phyloP scores from a whole-genome alignment of 2,888 invertebrate species.

The Lycaena phlaeas region DNA sequence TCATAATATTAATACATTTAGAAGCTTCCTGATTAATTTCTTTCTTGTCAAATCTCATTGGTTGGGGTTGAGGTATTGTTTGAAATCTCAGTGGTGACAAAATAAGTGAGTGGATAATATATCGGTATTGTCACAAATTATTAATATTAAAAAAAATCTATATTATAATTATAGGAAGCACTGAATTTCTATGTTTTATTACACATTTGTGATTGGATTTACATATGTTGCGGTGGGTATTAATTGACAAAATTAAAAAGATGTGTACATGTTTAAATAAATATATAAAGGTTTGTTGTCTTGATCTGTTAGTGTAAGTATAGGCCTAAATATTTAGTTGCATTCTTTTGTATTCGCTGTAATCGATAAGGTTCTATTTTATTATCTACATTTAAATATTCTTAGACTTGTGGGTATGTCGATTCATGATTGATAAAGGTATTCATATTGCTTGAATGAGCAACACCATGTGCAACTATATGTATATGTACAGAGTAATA shows the following conservation, averaged over 20 bases:
- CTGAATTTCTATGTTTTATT: slow-evolving; percentile 68
- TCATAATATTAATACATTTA: no score
- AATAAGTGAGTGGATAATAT: slow-evolving; percentile 17
- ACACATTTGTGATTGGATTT: slow-evolving; percentile 62
- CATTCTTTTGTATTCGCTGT: slow-evolving; percentile 4
- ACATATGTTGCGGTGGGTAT: slow-evolving; percentile 42
- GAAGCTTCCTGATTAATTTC: background rate
- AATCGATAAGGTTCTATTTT: background rate
- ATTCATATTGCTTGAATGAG: no score
- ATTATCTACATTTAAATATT: background rate
- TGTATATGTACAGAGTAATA: no score
- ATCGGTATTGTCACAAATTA: slow-evolving; percentile 20
- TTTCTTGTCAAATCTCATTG: no score
- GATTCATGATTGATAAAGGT: background rate
- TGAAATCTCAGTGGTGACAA: no score
- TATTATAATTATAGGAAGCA: slow-evolving; percentile 56
- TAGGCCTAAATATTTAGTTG: slow-evolving; percentile 2
- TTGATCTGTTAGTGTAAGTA: slow-evolving; percentile 11
- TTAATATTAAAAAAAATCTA: slow-evolving; percentile 36
- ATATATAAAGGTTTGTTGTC: slow-evolving; percentile 19
- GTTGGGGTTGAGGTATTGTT: no score
- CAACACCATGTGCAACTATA: no score
- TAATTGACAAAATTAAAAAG: slow-evolving; percentile 28
- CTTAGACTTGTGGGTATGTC: background rate
- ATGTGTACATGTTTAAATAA: slow-evolving; percentile 24